A percentile compares a stretch with the other conserved stretches of the same genome.
phyloP scores from a whole-genome alignment of 1,140 invertebrate species.

The Cydia pomonella region DNA sequence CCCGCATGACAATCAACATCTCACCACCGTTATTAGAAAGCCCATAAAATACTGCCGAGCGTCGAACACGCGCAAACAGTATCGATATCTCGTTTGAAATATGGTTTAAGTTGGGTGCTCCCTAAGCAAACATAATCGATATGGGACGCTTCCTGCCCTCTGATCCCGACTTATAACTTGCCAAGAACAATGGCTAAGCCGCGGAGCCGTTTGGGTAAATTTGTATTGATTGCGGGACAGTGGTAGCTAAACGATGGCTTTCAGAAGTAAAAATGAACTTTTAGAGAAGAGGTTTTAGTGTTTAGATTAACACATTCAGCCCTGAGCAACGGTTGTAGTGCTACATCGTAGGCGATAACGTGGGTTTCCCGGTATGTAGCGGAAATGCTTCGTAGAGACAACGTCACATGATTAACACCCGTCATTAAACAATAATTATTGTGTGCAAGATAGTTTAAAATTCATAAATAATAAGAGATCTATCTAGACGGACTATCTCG shows the following conservation, averaged over 20 bases:
- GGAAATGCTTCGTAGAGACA: no score
- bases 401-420: no score
- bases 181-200: conserved; percentile 22
- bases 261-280: not conserved
- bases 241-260: not conserved
- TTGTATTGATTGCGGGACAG: conserved; percentile 24
- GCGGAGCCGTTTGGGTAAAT: conserved; percentile 16
- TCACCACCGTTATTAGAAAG: conserved; percentile 2
- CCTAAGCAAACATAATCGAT: conserved; percentile 49
- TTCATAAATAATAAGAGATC: no score
- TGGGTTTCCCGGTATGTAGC: no score
- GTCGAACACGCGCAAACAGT: conserved; percentile 10
- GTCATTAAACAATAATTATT: no score
- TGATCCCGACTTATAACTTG: conserved; percentile 33
- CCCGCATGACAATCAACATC: conserved; percentile 12
- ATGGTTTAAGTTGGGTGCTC: conserved; percentile 42
- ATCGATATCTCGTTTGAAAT: conserved; percentile 36
- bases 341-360: no score
- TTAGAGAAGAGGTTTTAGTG: no score
- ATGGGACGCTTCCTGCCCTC: conserved; percentile 43
- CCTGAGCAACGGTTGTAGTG: no score
- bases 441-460: no score
- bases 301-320: no score
- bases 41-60: conserved; percentile 3
- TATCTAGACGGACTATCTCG: no score